Percentiles rank a stretch among this genome's conserved stretches.
These are phyloP conservation scores for Cygnus atratus DNA, from an alignment of 2,113 vertebrate species.

Conservation along the genomic window DNA sequence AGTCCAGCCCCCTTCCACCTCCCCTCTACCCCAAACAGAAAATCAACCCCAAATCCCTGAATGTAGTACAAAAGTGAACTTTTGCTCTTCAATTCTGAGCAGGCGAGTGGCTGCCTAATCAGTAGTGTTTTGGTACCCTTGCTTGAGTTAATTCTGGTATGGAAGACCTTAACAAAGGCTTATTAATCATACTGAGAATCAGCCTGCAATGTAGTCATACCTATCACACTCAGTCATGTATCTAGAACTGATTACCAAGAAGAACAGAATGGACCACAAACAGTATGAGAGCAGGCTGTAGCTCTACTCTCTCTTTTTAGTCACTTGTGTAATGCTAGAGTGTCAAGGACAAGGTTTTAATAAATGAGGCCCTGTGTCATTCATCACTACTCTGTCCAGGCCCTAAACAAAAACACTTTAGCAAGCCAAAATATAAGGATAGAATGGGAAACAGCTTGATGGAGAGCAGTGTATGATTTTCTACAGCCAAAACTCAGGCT, in stretches of 20 bases:
- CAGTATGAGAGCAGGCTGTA: not conserved
- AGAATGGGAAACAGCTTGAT: not conserved
- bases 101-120: not conserved
- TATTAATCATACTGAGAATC: not conserved
- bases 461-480: not conserved
- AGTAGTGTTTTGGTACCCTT: not conserved
- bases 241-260: not conserved
- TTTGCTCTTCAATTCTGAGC: not conserved
- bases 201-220: not conserved
- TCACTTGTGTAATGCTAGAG: not conserved
- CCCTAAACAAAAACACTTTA: not conserved
- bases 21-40: rapidly evolving
- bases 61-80: not conserved
- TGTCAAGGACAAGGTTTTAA: not conserved
- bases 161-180: not conserved
- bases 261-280: not conserved
- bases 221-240: not conserved
- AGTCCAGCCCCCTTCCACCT: not conserved
- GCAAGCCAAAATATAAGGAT: not conserved
- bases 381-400: not conserved
- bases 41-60: not conserved
- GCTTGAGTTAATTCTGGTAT: not conserved
- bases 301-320: not conserved
- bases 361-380: not conserved
- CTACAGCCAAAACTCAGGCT: not conserved